A percentile compares a stretch with the other conserved stretches of the same genome.
These are phyloP conservation scores for Condylostylus longicornis DNA, from an alignment of 1,140 invertebrate species.

Conservation along the genomic window DNA sequence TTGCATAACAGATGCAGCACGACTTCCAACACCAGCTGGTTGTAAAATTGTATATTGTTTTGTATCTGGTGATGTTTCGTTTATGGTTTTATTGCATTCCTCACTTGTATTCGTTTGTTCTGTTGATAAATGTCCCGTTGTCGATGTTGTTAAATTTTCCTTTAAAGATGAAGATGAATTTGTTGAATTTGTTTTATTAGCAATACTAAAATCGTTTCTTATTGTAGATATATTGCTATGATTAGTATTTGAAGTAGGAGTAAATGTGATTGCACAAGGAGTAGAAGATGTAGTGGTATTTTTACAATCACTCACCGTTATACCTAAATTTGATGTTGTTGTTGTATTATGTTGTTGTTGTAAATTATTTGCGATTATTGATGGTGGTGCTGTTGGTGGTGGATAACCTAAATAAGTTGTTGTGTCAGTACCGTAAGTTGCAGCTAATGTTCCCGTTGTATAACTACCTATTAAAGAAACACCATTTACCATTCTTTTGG, in stretches of 20 bases:
- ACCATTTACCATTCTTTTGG: conserved; percentile 37
- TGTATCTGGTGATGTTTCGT: conserved; percentile 30
- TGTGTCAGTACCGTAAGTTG: not conserved
- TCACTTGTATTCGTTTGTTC: conserved; percentile 9
- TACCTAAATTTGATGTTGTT: too few relatives aligned
- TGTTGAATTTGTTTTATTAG: too few relatives aligned
- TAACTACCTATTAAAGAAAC: conserved; percentile 14
- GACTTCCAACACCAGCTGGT: conserved; percentile 57
- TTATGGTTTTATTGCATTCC: too few relatives aligned
- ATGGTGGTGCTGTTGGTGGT: conserved; percentile 27
- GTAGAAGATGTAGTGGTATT: too few relatives aligned
- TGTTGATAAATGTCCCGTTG: not conserved
- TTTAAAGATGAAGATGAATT: too few relatives aligned
- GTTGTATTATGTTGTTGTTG: too few relatives aligned
- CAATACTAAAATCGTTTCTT: too few relatives aligned
- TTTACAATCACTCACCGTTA: too few relatives aligned
- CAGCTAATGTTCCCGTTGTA: conserved; percentile 4
- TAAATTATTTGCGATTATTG: not conserved
- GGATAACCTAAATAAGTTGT: conserved; percentile 1
- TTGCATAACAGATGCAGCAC: conserved; percentile 60
- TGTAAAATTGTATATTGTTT: conserved; percentile 73
- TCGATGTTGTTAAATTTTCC: too few relatives aligned
- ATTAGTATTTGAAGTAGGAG: too few relatives aligned
- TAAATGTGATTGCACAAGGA: too few relatives aligned
- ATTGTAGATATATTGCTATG: too few relatives aligned